phyloP scores from a whole-genome alignment of 2,888 invertebrate species.

The Coecobrya sp. region DNA sequence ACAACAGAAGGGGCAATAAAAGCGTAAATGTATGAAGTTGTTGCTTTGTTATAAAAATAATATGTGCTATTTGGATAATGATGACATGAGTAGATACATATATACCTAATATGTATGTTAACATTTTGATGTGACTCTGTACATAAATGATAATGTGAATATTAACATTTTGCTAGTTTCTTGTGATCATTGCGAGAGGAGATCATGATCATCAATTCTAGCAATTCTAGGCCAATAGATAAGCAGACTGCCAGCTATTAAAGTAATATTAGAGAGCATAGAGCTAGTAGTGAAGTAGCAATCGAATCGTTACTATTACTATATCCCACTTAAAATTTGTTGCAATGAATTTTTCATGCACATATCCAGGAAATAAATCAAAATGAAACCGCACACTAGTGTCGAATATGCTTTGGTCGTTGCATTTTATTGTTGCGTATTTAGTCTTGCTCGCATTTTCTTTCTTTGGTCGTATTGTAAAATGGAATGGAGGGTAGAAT shows the following conservation, averaged over 20 bases:
- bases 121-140: background rate
- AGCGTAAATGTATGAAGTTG: background rate
- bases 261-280: too few species aligned
- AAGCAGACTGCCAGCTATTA: background rate
- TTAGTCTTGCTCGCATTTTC: background rate
- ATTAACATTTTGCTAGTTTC: constrained; percentile 20
- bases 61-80: background rate
- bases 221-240: constrained; percentile 8
- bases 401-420: background rate
- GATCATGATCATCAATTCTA: constrained; percentile 41
- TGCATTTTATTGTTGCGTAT: constrained; percentile 8
- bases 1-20: background rate
- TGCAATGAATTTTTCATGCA: constrained; percentile 82
- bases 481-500: constrained; percentile 49
- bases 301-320: constrained; percentile 44
- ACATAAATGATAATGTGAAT: constrained; percentile 19
- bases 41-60: background rate
- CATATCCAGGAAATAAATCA: constrained; percentile 71
- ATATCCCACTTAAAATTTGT: constrained; percentile 60
- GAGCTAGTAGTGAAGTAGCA: too few species aligned
- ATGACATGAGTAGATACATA: background rate
- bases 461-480: background rate
- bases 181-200: constrained; percentile 2
- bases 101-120: too few species aligned
- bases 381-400: constrained; percentile 49